A percentile compares a stretch with the other conserved stretches of the same genome.
Evolutionary conservation across 2,113 vertebrate species (phyloP).

Genomic region (Smithornis capensis): DNA sequence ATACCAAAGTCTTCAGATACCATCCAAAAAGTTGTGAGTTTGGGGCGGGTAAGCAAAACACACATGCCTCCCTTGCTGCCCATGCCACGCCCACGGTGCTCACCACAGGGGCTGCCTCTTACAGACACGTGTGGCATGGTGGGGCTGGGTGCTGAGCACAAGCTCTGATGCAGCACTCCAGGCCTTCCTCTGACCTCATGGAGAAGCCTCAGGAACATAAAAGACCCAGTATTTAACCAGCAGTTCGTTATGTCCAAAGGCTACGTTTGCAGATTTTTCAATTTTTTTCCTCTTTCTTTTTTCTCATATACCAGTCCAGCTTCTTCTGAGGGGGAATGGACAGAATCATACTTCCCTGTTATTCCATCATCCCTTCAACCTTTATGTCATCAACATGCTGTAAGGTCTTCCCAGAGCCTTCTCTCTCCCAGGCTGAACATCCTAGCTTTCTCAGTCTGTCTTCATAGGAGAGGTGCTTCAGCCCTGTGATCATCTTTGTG

Average conservation of each 20-base stretch:
- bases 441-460: neutral
- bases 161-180: neutral
- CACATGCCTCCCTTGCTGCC: neutral
- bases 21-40: neutral
- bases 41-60: neutral
- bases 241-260: neutral
- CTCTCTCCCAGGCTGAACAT: neutral
- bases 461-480: neutral
- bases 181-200: neutral
- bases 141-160: rapidly evolving
- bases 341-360: neutral
- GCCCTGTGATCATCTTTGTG: neutral
- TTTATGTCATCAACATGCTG: neutral
- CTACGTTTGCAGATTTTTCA: neutral
- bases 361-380: neutral
- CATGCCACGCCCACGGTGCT: rapidly evolving
- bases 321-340: neutral
- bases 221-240: neutral
- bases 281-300: neutral
- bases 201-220: neutral
- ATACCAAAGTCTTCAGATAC: neutral
- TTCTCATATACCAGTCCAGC: neutral
- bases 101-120: rapidly evolving
- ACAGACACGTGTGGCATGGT: rapidly evolving
- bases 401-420: neutral